Evolutionary conservation across 1,140 invertebrate species (phyloP), one percentile per base, ranked within the genome.

Genomic region (Trachymyrmex septentrionalis): DNA sequence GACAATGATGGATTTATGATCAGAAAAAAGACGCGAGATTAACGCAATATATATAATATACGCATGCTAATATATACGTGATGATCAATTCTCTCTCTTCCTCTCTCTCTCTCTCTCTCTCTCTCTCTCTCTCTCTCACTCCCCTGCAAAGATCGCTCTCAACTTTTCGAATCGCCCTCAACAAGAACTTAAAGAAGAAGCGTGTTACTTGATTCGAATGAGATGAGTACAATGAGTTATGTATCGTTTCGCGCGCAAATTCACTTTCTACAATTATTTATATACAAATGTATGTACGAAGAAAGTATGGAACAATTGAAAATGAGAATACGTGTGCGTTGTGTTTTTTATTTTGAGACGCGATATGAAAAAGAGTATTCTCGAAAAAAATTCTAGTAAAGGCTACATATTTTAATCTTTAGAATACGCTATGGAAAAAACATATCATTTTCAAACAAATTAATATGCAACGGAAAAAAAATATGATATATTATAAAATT

Each of bases 401-500:
- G 50, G 34, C 75, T 89, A 59, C 67, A 85, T 30, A 86, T 87
- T 67, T 66, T 30, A 90, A 77, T 87, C 48, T 30, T 85, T 59
- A 55, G 24, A 72, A 80, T 53, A 44, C 63, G 53, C 73, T 63
- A n/a, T 86, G 53, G 63, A 84, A 16, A 44, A 76, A 88, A 85
- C 63, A 55, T 66, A 86, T 75, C n/a, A 12, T 59, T 82, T 48
- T 72, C 21, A 53, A 82, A 82, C 12, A 27, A 82, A 30, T 75
- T 55, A 87, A 89, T 27, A 27, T 86, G 71, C 27, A 78, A 71
- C 19, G 14, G 38, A 44, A 44, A 44, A 44, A 86, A 90, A 48
- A 90, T 71, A 44, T 61, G 75, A 77, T 75, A 81, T 87, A 78
- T 90, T 63, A 44, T 73, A 55, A 72, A 86, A 85, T 90, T 87